phyloP scores from a whole-genome alignment of 2,888 invertebrate species.

The Trissonchulus latispiculum region DNA sequence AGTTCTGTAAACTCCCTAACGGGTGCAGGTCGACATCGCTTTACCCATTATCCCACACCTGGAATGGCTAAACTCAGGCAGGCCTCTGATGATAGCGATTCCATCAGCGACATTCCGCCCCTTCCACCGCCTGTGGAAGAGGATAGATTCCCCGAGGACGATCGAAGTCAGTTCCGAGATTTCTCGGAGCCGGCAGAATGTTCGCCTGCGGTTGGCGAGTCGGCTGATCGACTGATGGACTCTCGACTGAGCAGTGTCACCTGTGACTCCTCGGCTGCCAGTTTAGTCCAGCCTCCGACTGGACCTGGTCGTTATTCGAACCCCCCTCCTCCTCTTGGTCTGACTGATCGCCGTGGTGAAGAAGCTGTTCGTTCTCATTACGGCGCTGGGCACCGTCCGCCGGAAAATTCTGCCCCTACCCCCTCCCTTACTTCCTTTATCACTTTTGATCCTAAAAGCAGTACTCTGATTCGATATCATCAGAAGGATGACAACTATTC shows the following conservation, averaged over 20 bases:
- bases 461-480: conserved; percentile 18
- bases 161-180: neutral
- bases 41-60: neutral
- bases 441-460: conserved; percentile 18
- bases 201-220: too few species aligned
- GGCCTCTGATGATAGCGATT: neutral
- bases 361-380: neutral
- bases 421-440: conserved; percentile 5
- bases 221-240: neutral
- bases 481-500: neutral
- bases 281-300: too few species aligned
- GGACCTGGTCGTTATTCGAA: too few species aligned
- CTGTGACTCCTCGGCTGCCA: neutral
- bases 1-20: neutral
- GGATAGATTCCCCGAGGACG: too few species aligned
- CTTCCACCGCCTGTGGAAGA: too few species aligned
- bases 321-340: too few species aligned
- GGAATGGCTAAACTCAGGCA: neutral
- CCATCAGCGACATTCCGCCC: too few species aligned
- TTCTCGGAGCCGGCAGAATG: neutral
- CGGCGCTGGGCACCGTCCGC: neutral
- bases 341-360: neutral
- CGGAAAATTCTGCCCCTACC: neutral
- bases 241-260: neutral
- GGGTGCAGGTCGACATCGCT: too few species aligned